Conservation (phyloP, 1,140 invertebrate species). For the Armadillidium nasatum region DNA sequence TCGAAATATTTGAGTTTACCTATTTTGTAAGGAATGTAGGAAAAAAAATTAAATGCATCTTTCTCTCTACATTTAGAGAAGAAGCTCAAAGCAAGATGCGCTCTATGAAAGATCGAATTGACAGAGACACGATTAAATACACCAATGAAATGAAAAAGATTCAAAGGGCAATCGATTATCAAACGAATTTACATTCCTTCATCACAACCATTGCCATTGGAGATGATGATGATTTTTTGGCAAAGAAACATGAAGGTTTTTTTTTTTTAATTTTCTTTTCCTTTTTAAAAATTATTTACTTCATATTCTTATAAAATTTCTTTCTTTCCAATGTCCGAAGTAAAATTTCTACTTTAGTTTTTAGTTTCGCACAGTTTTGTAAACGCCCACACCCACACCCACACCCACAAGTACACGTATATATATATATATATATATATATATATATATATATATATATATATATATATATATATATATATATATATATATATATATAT, state of each 20-base stretch:
- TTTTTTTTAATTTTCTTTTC: background rate
- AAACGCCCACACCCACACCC: no score
- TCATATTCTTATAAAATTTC: no score
- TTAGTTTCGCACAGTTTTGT: no score
- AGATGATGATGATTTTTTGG: constrained; percentile 1
- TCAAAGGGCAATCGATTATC: constrained; percentile 24
- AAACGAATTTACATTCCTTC: constrained; percentile 22
- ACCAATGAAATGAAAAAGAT: constrained; percentile 28
- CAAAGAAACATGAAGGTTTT: background rate
- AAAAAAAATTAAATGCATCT: background rate
- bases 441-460: no score
- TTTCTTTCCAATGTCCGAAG: no score
- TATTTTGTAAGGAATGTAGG: background rate
- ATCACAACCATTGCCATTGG: constrained; percentile 24
- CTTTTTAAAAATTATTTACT: background rate
- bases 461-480: no score
- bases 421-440: no score
- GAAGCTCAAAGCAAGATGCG: constrained; percentile 28
- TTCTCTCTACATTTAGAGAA: constrained; percentile 4
- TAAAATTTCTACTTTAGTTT: no score
- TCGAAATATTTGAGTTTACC: background rate
- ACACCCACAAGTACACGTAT: no score
- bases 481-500: no score
- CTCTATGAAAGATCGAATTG: constrained; percentile 14
- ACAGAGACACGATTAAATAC: constrained; percentile 19